phyloP scores from a whole-genome alignment of 2,888 invertebrate species.

The Eristalis intricaria region DNA sequence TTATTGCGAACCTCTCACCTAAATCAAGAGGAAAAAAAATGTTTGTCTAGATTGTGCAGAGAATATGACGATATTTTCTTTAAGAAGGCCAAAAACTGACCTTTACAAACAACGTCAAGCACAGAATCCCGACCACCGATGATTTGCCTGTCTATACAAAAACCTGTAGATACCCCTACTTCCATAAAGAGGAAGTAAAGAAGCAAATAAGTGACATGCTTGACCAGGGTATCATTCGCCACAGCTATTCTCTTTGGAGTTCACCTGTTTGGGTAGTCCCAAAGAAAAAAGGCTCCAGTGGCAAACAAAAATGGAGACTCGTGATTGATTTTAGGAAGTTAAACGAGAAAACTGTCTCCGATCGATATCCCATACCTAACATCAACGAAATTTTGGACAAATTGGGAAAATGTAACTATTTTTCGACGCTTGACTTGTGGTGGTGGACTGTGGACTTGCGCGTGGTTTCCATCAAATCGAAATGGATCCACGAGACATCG shows the following conservation, averaged over 20 bases:
- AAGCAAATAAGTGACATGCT: constrained; percentile 23
- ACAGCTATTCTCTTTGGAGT: background rate
- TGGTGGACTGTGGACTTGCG: no score
- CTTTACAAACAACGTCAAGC: constrained; percentile 12
- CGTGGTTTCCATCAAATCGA: background rate
- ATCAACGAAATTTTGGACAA: background rate
- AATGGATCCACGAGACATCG: background rate
- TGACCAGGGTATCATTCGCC: background rate
- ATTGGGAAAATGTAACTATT: background rate
- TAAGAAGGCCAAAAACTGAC: background rate
- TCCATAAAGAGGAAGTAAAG: constrained; percentile 19
- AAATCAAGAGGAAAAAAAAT: background rate
- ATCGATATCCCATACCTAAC: background rate
- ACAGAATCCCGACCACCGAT: constrained; percentile 11
- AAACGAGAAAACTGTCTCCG: background rate
- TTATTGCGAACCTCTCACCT: no score
- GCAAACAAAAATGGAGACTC: constrained; percentile 3
- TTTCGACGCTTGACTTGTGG: background rate
- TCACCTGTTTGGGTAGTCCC: constrained; percentile 21
- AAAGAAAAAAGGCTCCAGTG: constrained; percentile 16
- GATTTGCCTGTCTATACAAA: constrained; percentile 10
- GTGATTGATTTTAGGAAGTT: background rate
- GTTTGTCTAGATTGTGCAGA: background rate
- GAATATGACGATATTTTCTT: constrained; percentile 16
- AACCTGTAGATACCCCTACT: constrained; percentile 15